Evolutionary conservation across 2,888 invertebrate species (phyloP).

Genomic region (Schrankia costaestrigalis): DNA sequence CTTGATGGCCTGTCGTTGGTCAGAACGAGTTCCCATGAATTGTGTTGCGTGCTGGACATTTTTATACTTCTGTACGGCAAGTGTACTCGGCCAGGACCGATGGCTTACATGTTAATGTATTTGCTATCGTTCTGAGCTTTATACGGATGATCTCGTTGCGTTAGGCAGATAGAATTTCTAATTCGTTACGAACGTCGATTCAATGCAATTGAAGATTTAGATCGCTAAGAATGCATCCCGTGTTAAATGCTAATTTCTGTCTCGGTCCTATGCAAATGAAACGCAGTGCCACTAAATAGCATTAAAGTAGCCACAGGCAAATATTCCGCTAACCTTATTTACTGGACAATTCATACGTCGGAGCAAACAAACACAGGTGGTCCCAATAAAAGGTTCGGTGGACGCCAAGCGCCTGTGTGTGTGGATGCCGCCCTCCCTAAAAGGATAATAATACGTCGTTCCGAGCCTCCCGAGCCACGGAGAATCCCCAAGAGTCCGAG

Average conservation of each 20-base stretch:
- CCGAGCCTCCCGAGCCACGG: slow-evolving; percentile 55
- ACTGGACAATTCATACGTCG: slow-evolving; percentile 79
- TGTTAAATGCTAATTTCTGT: slow-evolving; percentile 71
- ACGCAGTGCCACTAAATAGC: slow-evolving; percentile 67
- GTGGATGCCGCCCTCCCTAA: slow-evolving; percentile 77
- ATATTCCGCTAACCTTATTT: slow-evolving; percentile 77
- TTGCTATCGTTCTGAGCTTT: slow-evolving; percentile 40
- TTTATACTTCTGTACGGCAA: slow-evolving; percentile 69
- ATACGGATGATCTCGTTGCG: slow-evolving; percentile 39
- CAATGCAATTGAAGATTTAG: slow-evolving; percentile 46
- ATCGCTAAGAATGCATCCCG: slow-evolving; percentile 43
- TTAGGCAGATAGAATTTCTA: slow-evolving; percentile 51
- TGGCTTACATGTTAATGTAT: slow-evolving; percentile 65
- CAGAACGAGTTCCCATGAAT: slow-evolving; percentile 73
- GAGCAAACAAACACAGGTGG: slow-evolving; percentile 74
- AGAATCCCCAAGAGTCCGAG: slow-evolving; percentile 61
- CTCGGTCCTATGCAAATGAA: slow-evolving; percentile 66
- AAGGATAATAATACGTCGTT: slow-evolving; percentile 80
- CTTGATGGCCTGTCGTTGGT: slow-evolving; percentile 67
- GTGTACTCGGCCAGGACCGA: slow-evolving; percentile 41
- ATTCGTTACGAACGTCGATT: slow-evolving; percentile 44
- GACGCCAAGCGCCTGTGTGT: slow-evolving; percentile 59
- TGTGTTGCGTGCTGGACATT: slow-evolving; percentile 68
- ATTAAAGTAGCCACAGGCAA: slow-evolving; percentile 60
- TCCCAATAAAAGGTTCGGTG: slow-evolving; percentile 75